Conservation (phyloP, 2,888 invertebrate species). For the Caradrina clavipalpis region DNA sequence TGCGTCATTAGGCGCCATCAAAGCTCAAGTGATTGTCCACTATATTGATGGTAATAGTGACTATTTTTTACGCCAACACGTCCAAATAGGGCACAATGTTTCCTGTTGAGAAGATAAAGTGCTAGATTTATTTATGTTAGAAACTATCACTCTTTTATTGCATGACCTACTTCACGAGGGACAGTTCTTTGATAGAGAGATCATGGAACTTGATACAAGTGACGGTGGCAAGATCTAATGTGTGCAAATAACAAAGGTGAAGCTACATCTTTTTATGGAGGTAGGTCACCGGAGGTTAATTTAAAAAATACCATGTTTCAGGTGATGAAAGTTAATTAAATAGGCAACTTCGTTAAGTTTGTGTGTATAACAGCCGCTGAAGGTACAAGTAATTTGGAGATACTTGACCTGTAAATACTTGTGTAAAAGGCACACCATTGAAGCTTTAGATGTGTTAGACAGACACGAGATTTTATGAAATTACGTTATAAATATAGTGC, state of each 20-base stretch:
- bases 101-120: constrained; percentile 38
- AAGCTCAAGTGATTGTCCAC: constrained; percentile 38
- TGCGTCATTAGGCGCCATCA: constrained; percentile 46
- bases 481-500: constrained; percentile 22
- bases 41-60: constrained; percentile 33
- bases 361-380: not conserved
- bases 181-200: constrained; percentile 24
- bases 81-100: constrained; percentile 11
- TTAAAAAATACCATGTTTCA: not conserved
- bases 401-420: constrained; percentile 19
- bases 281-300: not conserved
- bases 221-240: constrained; percentile 11
- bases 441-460: constrained; percentile 18
- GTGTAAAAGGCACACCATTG: constrained; percentile 8
- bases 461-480: constrained; percentile 34
- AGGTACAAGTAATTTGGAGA: constrained; percentile 8
- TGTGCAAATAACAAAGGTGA: constrained; percentile 5
- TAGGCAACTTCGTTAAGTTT: not conserved
- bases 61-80: constrained; percentile 36
- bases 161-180: constrained; percentile 23
- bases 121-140: constrained; percentile 35
- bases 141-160: constrained; percentile 30
- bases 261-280: not conserved
- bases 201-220: constrained; percentile 7
- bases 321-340: constrained; percentile 5